Percentiles rank a stretch among this genome's conserved stretches.
phyloP scores from a whole-genome alignment of 2,797 vertebrate genomes.

The Mus caroli region DNA sequence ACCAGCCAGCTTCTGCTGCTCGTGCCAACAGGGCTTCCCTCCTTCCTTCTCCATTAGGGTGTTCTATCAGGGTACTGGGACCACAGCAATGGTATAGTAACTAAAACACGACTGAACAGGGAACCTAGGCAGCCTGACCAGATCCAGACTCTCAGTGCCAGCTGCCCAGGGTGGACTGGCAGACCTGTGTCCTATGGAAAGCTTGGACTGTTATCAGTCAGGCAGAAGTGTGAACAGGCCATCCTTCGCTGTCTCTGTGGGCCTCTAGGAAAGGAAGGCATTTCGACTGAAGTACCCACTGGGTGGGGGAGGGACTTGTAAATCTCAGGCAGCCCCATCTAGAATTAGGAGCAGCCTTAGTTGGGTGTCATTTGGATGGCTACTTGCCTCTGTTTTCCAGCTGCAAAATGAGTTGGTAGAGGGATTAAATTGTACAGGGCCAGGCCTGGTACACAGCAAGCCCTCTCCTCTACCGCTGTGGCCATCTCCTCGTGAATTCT shows the following conservation, averaged over 20 bases:
- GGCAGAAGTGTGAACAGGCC: fast-evolving
- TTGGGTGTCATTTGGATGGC: not conserved
- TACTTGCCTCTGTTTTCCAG: not conserved
- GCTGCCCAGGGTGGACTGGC: not conserved
- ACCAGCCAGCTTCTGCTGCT: not conserved
- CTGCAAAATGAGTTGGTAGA: not conserved
- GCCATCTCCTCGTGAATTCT: fast-evolving
- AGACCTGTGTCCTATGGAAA: not conserved
- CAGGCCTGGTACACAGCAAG: fast-evolving
- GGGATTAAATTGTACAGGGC: not conserved
- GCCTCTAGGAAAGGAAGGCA: fast-evolving
- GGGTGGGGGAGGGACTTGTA: fast-evolving
- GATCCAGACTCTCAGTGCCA: fast-evolving
- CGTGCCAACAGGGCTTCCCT: not conserved
- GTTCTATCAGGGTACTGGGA: not conserved
- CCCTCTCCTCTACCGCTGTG: fast-evolving
- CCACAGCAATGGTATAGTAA: not conserved
- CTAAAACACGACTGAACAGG: not conserved
- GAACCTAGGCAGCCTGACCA: not conserved
- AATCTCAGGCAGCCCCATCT: fast-evolving
- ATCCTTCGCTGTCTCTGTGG: fast-evolving
- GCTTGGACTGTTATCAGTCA: not conserved
- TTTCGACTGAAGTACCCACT: fast-evolving
- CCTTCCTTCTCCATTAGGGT: not conserved
- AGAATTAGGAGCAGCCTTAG: fast-evolving